Conservation (phyloP, 2,888 invertebrate genomes). For the Isotomurus palustris region DNA sequence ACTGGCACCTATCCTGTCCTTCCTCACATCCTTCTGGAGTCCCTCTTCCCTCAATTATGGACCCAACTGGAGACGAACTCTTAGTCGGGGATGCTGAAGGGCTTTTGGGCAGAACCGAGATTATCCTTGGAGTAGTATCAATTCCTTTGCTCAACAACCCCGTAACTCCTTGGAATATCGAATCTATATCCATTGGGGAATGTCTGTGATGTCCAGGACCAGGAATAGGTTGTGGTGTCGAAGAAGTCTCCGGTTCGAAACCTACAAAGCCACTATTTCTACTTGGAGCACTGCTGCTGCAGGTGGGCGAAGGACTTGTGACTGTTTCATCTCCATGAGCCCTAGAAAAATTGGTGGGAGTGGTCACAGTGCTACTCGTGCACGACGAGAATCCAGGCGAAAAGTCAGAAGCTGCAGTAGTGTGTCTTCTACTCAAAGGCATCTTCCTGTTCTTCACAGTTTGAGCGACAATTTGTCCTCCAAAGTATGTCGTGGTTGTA, state of each 20-base stretch:
- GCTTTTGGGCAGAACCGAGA: constrained; percentile 43
- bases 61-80: constrained; percentile 41
- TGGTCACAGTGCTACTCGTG: constrained; percentile 1
- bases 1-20: constrained; percentile 10
- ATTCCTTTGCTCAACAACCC: constrained; percentile 24
- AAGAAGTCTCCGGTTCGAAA: not conserved
- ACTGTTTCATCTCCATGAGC: not conserved
- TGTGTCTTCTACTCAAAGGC: constrained; percentile 35
- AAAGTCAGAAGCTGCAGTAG: too few species aligned
- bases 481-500: constrained; percentile 84
- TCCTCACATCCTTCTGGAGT: constrained; percentile 45
- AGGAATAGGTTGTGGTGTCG: too few species aligned
- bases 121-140: constrained; percentile 44
- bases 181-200: constrained; percentile 18
- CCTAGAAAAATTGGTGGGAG: constrained; percentile 13
- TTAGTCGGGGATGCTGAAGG: constrained; percentile 39
- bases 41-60: constrained; percentile 41
- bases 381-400: too few species aligned
- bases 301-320: not conserved
- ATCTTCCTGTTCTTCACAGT: constrained; percentile 39
- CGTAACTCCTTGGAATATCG: constrained; percentile 22
- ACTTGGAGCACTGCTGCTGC: not conserved
- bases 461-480: constrained; percentile 67
- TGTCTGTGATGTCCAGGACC: not conserved
- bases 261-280: not conserved